Percentiles rank a stretch among this genome's conserved stretches.
phyloP scores from a whole-genome alignment of 1,140 invertebrate species.

The Lycorma delicatula region DNA sequence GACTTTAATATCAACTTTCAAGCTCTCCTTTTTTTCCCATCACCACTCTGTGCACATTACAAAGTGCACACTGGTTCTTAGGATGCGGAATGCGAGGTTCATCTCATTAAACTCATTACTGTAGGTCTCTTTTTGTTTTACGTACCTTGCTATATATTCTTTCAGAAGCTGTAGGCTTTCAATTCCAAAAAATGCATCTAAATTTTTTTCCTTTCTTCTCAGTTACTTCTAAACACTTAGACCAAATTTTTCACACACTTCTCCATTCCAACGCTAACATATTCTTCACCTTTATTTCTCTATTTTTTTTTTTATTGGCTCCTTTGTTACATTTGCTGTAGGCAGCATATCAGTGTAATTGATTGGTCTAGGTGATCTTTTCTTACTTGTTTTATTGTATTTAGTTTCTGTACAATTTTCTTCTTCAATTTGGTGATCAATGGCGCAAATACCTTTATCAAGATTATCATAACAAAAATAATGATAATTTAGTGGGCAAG shows the following conservation, averaged over 20 bases:
- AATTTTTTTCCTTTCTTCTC: background rate
- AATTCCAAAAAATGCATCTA: constrained; percentile 1
- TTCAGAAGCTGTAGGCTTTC: background rate
- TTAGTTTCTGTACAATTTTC: no score
- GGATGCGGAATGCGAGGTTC: background rate
- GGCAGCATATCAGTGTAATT: background rate
- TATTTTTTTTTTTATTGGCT: background rate
- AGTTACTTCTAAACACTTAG: constrained; percentile 1
- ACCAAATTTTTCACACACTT: constrained; percentile 12
- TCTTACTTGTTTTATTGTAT: background rate
- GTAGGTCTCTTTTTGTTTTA: background rate
- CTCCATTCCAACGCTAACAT: background rate
- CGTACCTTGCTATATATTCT: constrained; percentile 5
- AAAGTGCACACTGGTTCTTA: constrained; percentile 2
- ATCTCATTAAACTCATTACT: constrained; percentile 1
- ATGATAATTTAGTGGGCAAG: background rate
- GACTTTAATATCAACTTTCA: background rate
- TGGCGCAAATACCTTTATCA: background rate
- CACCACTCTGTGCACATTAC: constrained; percentile 1
- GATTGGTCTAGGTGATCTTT: background rate
- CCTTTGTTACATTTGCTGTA: background rate
- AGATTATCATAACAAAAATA: background rate
- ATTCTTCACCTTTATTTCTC: constrained; percentile 6
- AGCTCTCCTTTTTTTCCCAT: background rate
- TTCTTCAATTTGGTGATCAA: background rate